Evolutionary conservation across 2,113 vertebrate genomes (phyloP).

Genomic region (Nettapus auritus): DNA sequence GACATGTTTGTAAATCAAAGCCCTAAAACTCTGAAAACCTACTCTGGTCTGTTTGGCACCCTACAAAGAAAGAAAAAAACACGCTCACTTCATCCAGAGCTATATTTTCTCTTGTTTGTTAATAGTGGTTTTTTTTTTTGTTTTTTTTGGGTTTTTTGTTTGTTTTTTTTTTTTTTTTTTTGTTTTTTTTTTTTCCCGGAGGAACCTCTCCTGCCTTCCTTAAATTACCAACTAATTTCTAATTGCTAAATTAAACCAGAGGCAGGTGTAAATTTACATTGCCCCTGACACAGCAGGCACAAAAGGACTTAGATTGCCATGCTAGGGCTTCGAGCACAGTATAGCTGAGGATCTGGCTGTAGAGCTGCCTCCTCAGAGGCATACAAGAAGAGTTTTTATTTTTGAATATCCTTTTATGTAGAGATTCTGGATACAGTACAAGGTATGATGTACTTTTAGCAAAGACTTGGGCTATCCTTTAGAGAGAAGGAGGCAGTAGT

Average conservation of each 20-base stretch:
- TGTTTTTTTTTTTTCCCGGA: no score
- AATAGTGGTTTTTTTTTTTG: neutral
- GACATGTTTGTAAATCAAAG: neutral
- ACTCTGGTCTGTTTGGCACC: neutral
- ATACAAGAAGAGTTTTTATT: neutral
- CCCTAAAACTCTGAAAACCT: neutral
- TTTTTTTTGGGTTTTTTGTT: no score
- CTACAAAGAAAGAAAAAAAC: neutral
- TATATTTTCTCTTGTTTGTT: neutral
- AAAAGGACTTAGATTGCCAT: neutral
- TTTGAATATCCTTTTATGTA: neutral
- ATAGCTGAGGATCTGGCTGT: neutral
- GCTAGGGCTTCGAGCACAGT: fast-evolving
- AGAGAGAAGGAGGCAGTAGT: neutral
- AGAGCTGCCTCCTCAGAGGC: neutral
- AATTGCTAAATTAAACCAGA: neutral
- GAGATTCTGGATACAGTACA: neutral
- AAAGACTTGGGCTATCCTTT: neutral
- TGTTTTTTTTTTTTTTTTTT: no score
- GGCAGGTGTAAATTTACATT: neutral
- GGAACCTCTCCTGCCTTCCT: neutral
- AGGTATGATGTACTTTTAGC: neutral
- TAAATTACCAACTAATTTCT: neutral
- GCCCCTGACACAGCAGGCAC: neutral
- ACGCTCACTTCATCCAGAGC: neutral